Conservation (phyloP, 2,113 vertebrate genomes). For the Syngnathus floridae region DNA sequence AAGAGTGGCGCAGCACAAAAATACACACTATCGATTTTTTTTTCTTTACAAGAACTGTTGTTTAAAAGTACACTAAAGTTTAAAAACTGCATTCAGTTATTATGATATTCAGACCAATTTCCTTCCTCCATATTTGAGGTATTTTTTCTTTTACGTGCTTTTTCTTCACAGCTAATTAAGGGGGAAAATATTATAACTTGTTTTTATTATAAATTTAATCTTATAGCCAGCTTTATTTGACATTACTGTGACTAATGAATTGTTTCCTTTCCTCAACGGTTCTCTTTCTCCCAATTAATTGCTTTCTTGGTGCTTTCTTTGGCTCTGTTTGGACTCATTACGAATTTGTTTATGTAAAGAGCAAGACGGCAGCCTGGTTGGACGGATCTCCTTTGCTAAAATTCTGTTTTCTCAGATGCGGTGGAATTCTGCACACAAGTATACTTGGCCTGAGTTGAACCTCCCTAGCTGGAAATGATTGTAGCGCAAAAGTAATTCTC, state of each 20-base stretch:
- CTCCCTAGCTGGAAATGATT: conserved; percentile 15
- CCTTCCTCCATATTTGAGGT: not conserved
- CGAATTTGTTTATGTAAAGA: conserved; percentile 49
- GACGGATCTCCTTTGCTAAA: conserved; percentile 33
- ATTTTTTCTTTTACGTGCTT: not conserved
- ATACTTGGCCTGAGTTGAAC: conserved; percentile 18
- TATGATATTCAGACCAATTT: not conserved
- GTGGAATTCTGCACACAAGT: not conserved
- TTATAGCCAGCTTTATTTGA: not conserved
- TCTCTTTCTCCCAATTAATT: conserved; percentile 47
- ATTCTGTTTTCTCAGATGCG: not conserved
- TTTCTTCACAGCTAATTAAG: no score
- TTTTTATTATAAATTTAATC: not conserved
- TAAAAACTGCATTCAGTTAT: no score
- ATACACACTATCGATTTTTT: no score
- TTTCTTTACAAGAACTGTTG: no score
- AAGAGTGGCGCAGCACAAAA: no score
- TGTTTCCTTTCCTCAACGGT: conserved; percentile 55
- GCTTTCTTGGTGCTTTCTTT: conserved; percentile 49
- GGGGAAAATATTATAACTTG: no score
- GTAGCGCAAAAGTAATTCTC: conserved; percentile 17
- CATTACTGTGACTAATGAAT: conserved; percentile 46
- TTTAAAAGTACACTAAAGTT: no score
- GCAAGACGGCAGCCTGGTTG: conserved; percentile 44
- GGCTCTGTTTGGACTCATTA: conserved; percentile 59